These are phyloP conservation scores for Microcebus ravelobensis DNA, from an alignment of 2,113 vertebrate genomes.

Conservation along the genomic window DNA sequence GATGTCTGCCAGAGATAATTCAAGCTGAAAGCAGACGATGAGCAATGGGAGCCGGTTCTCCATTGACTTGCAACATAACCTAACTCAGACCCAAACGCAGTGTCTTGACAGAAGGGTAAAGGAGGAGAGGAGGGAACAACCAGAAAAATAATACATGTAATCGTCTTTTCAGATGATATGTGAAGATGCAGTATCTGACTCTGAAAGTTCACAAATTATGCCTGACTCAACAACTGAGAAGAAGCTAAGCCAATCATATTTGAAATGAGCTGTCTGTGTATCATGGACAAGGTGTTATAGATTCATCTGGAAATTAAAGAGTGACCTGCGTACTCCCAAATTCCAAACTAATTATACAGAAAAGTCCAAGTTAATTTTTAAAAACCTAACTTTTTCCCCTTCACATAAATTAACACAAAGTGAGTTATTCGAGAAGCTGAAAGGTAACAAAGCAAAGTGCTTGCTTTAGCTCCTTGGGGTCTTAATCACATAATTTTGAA, in stretches of 20 bases:
- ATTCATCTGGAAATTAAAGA: constrained; percentile 11
- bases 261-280: not conserved
- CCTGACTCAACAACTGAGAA: not conserved
- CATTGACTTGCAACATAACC: constrained; percentile 83
- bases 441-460: constrained; percentile 81
- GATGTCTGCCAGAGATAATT: constrained; percentile 90
- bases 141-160: constrained; percentile 62
- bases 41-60: constrained; percentile 82
- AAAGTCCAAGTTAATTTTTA: constrained; percentile 45
- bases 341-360: constrained; percentile 41
- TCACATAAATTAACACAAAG: constrained; percentile 68
- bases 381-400: constrained; percentile 59
- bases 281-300: not conserved
- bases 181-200: constrained; percentile 58
- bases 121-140: constrained; percentile 41
- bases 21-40: constrained; percentile 84
- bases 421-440: constrained; percentile 70
- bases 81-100: constrained; percentile 75
- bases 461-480: constrained; percentile 81
- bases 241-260: not conserved
- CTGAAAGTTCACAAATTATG: constrained; percentile 13
- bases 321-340: not conserved
- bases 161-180: constrained; percentile 65
- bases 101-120: constrained; percentile 77
- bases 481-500: constrained; percentile 82